Conservation (phyloP, 2,888 invertebrate species). For the Watsonalla cultraria region DNA sequence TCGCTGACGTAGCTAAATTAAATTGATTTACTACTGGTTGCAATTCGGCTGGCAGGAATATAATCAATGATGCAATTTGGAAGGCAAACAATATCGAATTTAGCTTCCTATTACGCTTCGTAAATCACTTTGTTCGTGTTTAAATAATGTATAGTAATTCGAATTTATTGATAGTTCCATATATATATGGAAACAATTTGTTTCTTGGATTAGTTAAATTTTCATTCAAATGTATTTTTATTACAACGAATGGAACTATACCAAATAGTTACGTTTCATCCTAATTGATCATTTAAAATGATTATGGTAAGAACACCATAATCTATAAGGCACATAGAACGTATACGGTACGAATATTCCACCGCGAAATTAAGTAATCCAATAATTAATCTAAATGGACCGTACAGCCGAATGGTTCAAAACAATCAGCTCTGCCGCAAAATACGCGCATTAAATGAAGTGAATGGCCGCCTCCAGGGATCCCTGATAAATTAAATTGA, state of each 20-base stretch:
- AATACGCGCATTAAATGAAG: slow-evolving; percentile 79
- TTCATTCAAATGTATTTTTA: neutral
- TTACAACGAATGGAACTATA: neutral
- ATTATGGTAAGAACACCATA: neutral
- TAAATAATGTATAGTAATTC: neutral
- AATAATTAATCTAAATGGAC: slow-evolving; percentile 79
- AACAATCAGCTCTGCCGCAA: slow-evolving; percentile 78
- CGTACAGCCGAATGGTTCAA: slow-evolving; percentile 78
- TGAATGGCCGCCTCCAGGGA: slow-evolving; percentile 76
- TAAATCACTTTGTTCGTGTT: slow-evolving; percentile 6
- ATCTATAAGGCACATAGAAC: slow-evolving; percentile 10
- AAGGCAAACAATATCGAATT: slow-evolving; percentile 33
- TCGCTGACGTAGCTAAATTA: slow-evolving; percentile 15
- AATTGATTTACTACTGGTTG: slow-evolving; percentile 19
- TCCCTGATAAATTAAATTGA: slow-evolving; percentile 79
- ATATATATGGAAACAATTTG: neutral
- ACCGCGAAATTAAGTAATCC: slow-evolving; percentile 75
- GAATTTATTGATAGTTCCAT: neutral
- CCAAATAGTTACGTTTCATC: neutral
- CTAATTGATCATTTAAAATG: no score
- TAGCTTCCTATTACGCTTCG: slow-evolving; percentile 26
- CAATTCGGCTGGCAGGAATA: slow-evolving; percentile 21
- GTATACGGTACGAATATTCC: slow-evolving; percentile 56
- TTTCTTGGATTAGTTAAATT: neutral
- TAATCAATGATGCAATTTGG: slow-evolving; percentile 35